phyloP scores from a whole-genome alignment of 2,113 vertebrate genomes.

The Chiloscyllium plagiosum region DNA sequence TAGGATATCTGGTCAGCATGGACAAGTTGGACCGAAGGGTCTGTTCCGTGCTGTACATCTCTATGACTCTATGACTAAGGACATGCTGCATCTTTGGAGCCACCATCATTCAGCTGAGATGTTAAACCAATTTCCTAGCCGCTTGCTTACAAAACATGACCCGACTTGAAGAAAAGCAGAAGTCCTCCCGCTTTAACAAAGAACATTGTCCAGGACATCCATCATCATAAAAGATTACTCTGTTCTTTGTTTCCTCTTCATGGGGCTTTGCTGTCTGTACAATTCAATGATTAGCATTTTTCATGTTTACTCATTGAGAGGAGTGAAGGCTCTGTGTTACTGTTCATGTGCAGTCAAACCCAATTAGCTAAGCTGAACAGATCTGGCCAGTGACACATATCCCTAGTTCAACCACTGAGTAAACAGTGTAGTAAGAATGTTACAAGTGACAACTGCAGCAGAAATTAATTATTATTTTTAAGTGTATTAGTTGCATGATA shows the following conservation, averaged over 20 bases:
- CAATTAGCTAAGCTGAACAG: not conserved
- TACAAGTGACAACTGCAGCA: not conserved
- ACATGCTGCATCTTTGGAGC: not conserved
- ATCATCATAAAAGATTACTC: not conserved
- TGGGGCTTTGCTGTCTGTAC: not conserved
- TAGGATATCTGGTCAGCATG: too few species aligned
- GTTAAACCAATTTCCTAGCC: not conserved
- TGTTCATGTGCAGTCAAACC: not conserved
- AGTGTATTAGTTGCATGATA: not conserved
- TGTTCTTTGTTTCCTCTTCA: not conserved
- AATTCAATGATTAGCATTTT: not conserved
- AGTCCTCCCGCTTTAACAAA: not conserved
- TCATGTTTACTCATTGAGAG: not conserved
- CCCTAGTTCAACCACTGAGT: not conserved
- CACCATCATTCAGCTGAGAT: not conserved
- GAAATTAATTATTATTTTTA: slow-evolving; percentile 3
- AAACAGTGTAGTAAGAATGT: not conserved
- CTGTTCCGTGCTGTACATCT: too few species aligned
- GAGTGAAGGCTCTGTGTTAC: not conserved
- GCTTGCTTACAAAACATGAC: not conserved
- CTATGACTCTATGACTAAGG: not conserved
- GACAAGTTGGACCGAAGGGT: too few species aligned
- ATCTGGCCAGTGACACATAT: not conserved
- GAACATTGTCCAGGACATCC: not conserved
- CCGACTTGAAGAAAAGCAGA: not conserved